Evolutionary conservation across 2,113 vertebrate genomes (phyloP), one percentile per base, ranked within the genome.

Genomic region (Lepus timidus): DNA sequence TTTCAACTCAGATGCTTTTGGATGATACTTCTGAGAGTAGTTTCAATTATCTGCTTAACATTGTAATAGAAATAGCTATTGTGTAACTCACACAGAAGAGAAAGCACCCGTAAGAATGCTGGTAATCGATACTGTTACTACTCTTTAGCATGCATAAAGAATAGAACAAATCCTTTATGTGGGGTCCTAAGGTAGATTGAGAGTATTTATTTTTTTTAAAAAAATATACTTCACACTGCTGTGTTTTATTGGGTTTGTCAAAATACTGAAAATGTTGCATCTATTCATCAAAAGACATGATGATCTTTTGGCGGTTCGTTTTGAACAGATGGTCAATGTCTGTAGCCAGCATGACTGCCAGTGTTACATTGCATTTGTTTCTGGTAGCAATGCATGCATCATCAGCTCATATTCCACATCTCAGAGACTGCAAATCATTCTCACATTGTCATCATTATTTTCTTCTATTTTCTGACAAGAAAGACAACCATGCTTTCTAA

Each of bases 311-410:
- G 70, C 94, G 36, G n/a, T 84, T 78, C 91, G 39, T 71, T 22
- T 8, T 29, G 87, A 95, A 68, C 93, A 96, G 97, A 97, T 92
- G 97, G 95, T 86, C 85, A 68, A 20, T 5, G 79, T 94, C 82
- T 89, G 65, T 3, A 80, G 84, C 73, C 95, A 93, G 51, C 52
- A 55, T 23, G 68, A 82, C 70, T 93, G 68, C 78, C 78, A 51
- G 64, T 44, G 33, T 68, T 95, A 70, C 11, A 44, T 9, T 62
- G 78, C 64, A 49, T 68, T 79, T 22, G 36, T 85, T 93, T 92
- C 82, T 88, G 44, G n/a, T 90, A 82, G 49, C 89, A 70, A 65
- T 17, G 29, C 61, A 62, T 6, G 39, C 67, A 55, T 91, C 91
- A 65, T 20, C 71, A 75, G 33, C 19, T 93, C 80, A 52, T 39